Conservation (phyloP, 2,797 vertebrate species). For the Artibeus jamaicensis region DNA sequence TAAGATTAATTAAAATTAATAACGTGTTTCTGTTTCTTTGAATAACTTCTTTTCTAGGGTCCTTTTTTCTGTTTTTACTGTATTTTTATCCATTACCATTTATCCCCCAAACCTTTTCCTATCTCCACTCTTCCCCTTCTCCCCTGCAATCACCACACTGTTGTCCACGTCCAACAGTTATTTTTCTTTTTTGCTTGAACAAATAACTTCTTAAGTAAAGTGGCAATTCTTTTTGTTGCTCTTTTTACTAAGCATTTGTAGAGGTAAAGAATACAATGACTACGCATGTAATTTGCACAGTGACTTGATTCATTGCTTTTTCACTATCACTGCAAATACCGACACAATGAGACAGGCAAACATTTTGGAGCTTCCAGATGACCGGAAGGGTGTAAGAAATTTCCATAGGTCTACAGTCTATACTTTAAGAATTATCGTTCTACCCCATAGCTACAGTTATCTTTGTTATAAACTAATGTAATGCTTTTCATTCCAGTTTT, state of each 20-base stretch:
- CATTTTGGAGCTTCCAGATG: background rate
- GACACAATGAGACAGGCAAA: background rate
- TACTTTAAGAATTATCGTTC: background rate
- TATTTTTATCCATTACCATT: background rate
- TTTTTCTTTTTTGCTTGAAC: background rate
- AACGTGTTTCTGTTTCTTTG: background rate
- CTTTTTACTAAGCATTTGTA: background rate
- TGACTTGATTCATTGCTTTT: background rate
- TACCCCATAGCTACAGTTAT: background rate
- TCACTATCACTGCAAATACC: background rate
- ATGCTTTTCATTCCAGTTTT: background rate
- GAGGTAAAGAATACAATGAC: background rate
- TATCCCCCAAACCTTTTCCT: background rate
- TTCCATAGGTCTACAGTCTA: background rate
- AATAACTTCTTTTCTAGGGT: background rate
- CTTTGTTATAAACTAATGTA: background rate
- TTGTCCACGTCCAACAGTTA: background rate
- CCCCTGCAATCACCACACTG: background rate
- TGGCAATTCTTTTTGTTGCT: background rate
- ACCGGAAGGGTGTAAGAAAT: background rate
- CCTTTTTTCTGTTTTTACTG: background rate
- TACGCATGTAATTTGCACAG: background rate
- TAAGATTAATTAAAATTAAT: background rate
- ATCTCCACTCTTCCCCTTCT: background rate
- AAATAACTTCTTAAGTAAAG: background rate